Evolutionary conservation across 2,113 vertebrate genomes (phyloP), one percentile per base, ranked within the genome.

Genomic region (Brachypodius melanocephalos): DNA sequence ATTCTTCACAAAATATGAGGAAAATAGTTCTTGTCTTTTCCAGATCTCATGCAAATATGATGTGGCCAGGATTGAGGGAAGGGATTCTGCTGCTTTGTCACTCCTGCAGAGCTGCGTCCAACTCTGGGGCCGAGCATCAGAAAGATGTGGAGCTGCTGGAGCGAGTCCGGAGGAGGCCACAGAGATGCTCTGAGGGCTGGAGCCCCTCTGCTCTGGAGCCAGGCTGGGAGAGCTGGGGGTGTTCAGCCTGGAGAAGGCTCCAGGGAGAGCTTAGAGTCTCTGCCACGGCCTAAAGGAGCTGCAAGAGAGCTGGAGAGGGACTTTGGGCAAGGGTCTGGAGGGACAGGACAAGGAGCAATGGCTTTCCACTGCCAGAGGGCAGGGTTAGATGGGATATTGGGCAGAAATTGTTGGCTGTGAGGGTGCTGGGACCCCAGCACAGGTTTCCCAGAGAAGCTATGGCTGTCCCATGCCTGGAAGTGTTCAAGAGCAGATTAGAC

Each of bases 401-500:
- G 32, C 7, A 72, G 32, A 32, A 36, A 38, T 72, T 26, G 4
- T 6, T 7, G 1, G 0, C 21, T 26, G 38, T 26, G 21, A 21
- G 10, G 5, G 14, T 21, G 13, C 0, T 31, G 32, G 17, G 31
- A 3, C 55, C 8, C 3, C 25, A 10, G 8, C 21, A 32, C 7
- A 54, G 17, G 2, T 9, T 55, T 2, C 0, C 3, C 10, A 29
- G 18, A 5, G 29, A n/a, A 74, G 7, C 42, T 55, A 58, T 28
- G 17, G 4, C 6, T 17, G 28, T 3, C 15, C 49, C 12, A 6
- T 19, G 2, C 34, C 40, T 63, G 49, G 3, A 19, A 28, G 12
- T 24, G 12, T 61, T 38, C 6, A 2, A 54, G 46, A 2, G 2
- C 8, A 28, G 29, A 4, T 2, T 24, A 6, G 15, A n/a, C 0